Base-by-base conservation (phyloP, 1,140 invertebrate genomes). In the Drosophila truncata region DNA sequence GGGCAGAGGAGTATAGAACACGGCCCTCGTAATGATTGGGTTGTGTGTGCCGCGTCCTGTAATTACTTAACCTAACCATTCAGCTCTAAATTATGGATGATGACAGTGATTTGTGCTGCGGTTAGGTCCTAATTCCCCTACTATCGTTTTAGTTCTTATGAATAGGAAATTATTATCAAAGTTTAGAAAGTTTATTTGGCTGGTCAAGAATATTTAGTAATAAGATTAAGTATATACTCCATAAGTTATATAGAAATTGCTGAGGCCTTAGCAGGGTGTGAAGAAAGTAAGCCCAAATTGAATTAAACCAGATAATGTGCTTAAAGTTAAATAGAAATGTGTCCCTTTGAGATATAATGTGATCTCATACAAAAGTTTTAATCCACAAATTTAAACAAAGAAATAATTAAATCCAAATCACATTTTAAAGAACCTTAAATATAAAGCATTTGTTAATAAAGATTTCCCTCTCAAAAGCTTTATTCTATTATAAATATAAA, bases 31-130 rank as follows among this genome's bases (percentile, higher is more conserved):
- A 71, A 59, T 72, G n/a, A 71, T 71, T 42, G 33, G 42, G 23
- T 29, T 72, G 61, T 66, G 44, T n/a, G n/a, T 11, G 29, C 13
- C 8, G 16, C 27, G 66, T 14, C 20, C 42, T 29, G 44, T 72
- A 60, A 73, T 73, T 60, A 72, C 67, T 72, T 73, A 35, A 39
- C 29, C 66, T 60, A 59, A 72, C 35, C 66, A 42, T 37, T 72
- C 6, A 11, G 0, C 9, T 29, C 29, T 72, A 31, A 72, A 72
- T 72, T 72, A 72, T 72, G 35, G 14, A 72, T 72, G 52, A 72
- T 60, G 42, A 27, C 35, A 33, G 64, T 71, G 64, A 35, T 50
- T 72, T 60, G 44, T 18, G 29, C 6, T 23, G 39, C 5, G 14
- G 8, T 27, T 18, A 2, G 9, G 0, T n/a, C n/a, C 29, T 20